Base-by-base conservation (phyloP, 2,888 invertebrate species). In the Synergus umbraculus region DNA sequence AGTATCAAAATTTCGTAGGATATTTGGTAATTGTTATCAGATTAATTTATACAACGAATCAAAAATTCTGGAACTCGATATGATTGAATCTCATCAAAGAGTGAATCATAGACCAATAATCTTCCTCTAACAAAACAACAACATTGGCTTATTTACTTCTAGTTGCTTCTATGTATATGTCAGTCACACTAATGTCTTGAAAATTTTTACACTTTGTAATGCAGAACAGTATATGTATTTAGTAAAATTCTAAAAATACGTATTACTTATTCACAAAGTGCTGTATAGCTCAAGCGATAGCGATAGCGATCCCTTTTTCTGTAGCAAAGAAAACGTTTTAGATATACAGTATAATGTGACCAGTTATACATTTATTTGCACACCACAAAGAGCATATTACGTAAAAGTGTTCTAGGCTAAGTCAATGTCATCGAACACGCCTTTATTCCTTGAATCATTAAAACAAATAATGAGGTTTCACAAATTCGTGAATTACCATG, bases 391-490 rank as follows among this genome's bases (percentile, higher is more conserved):
- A 69, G 49, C 69, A 29, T 29, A 49, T 69, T 69, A 69, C 15
- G 49, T 49, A 69, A 69, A 69, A 49, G 12, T 49, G 4, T 29
- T 44, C 69, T 46, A 46, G 69, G 22, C 29, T 29, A 29, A 69
- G 69, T 49, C 69, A 69, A 69, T 69, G 46, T 49, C 46, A 69
- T 49, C 29, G 49, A 69, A 69, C 22, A 69, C 22, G 44, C 67
- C 44, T 67, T 67, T 46, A 46, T 46, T 44, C 46, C 67, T 46
- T 67, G 67, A 67, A 22, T 67, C 43, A 44, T 44, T 22, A 22
- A 29, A 49, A 67, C 46, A 67, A 67, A 67, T 22, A 58, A 9
- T 18, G 58, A 13, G 12, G 22, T 13, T 65, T 65, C n/a, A 15
- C 7, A 37, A 15, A 13, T 64, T 64, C 29, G 10, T 29, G 13